phyloP scores from a whole-genome alignment of 2,888 invertebrate genomes.

The Byasa hedistus region DNA sequence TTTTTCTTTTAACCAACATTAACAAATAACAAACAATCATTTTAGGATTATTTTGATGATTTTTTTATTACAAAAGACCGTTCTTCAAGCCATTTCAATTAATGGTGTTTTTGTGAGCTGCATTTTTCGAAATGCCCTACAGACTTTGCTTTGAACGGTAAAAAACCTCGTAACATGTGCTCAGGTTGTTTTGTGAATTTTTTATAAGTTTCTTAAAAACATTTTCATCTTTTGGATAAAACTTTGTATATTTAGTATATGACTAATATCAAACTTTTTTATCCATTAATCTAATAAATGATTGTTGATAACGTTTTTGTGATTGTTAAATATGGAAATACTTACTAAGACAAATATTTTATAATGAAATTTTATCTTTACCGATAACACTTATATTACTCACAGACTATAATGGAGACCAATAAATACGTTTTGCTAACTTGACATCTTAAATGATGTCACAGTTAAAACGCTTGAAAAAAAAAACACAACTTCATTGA shows the following conservation, averaged over 20 bases:
- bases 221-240: neutral
- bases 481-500: neutral
- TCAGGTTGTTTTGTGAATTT: too few species aligned
- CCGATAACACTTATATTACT: neutral
- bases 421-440: neutral
- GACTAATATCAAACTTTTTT: neutral
- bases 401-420: neutral
- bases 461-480: neutral
- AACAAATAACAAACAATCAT: too few species aligned
- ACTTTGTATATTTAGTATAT: neutral
- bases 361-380: neutral
- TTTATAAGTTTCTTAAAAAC: neutral
- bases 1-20: neutral
- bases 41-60: too few species aligned
- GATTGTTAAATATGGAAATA: neutral
- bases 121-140: too few species aligned
- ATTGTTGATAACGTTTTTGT: neutral
- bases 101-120: too few species aligned
- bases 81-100: too few species aligned
- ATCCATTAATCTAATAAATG: neutral
- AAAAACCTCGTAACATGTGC: too few species aligned
- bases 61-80: too few species aligned
- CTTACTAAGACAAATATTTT: neutral
- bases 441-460: neutral
- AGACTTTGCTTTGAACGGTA: too few species aligned